A percentile compares a stretch with the other conserved stretches of the same genome.
Conservation (phyloP, 2,797 vertebrate species). For the Melopsittacus undulatus region DNA sequence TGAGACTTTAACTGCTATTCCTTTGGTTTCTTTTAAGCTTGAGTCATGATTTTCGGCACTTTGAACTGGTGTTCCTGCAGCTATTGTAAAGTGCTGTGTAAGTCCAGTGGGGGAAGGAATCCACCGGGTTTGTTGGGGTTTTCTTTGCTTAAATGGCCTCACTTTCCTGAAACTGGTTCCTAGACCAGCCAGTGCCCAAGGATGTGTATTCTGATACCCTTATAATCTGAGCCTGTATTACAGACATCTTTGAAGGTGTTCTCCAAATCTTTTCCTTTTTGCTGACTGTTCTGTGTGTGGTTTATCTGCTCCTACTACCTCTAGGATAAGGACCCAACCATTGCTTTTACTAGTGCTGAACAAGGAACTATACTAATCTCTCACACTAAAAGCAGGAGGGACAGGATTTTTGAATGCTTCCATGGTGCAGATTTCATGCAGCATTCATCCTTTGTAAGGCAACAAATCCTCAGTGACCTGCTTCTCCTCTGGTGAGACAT, state of each 20-base stretch:
- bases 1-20: neutral
- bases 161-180: neutral
- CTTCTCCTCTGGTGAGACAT: neutral
- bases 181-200: neutral
- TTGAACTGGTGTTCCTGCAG: neutral
- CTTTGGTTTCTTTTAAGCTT: neutral
- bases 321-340: neutral
- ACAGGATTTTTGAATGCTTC: neutral
- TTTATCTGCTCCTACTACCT: neutral
- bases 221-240: neutral
- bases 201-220: neutral
- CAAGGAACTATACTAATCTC: neutral
- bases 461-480: neutral
- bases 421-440: neutral
- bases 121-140: accelerated
- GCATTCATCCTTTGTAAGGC: neutral
- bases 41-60: neutral
- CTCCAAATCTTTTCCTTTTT: neutral
- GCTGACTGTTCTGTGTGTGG: neutral
- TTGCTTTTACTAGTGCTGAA: neutral
- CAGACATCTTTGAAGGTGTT: neutral
- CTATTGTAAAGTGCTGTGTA: neutral
- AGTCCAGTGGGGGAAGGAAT: neutral
- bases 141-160: neutral
- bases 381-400: neutral